phyloP scores from a whole-genome alignment of 30 jellyfish, hydroid and myxozoan species.

The Rhopilema esculentum region DNA sequence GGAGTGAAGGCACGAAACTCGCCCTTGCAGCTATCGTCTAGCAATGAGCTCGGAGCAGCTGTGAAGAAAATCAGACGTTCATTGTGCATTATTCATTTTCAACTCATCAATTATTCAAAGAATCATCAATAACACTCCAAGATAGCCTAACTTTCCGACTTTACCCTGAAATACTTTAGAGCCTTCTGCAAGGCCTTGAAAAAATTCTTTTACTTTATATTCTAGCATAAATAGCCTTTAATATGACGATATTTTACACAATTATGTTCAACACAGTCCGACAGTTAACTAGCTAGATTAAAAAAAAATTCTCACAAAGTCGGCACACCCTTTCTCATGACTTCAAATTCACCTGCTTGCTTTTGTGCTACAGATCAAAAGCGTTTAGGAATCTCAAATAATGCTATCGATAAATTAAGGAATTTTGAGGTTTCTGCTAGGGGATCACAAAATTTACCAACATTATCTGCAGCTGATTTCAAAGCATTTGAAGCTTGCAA shows the following conservation, averaged over 20 bases:
- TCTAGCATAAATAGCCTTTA: neutral
- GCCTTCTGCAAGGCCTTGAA: neutral
- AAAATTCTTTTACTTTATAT: neutral
- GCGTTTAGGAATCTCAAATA: neutral
- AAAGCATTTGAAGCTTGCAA: neutral
- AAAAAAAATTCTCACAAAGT: neutral
- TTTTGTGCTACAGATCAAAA: neutral
- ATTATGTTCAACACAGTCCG: neutral
- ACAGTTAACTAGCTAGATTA: neutral
- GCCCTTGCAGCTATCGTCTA: constrained; percentile 62
- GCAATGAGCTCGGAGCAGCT: constrained; percentile 77
- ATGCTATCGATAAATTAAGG: neutral
- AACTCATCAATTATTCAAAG: constrained; percentile 66
- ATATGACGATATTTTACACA: neutral
- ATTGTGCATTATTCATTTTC: constrained; percentile 76
- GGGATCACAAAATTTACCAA: neutral
- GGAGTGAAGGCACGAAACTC: constrained; percentile 76
- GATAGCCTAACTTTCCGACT: constrained; percentile 1
- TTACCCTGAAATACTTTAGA: neutral
- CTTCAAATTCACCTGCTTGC: neutral
- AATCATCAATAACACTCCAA: constrained; percentile 8
- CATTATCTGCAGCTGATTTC: neutral
- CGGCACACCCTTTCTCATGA: neutral
- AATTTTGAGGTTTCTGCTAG: neutral
- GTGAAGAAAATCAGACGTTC: constrained; percentile 76